Evolutionary conservation across 64 coral and sea anemone genomes (phyloP), one percentile per base, ranked within the genome.

Genomic region (Montipora capricornis): DNA sequence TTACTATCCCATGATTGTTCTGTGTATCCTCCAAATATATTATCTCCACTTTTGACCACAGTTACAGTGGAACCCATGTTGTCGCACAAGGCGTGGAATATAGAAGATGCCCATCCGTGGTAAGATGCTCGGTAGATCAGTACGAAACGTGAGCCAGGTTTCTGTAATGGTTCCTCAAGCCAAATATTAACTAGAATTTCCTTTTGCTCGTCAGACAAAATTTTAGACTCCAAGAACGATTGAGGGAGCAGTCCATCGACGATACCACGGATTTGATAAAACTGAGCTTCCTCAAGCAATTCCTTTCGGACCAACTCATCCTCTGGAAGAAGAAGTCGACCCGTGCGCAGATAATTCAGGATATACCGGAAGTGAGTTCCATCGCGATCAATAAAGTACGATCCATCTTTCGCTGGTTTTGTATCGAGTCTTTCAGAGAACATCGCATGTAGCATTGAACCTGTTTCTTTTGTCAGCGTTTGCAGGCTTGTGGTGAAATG

Each of bases 1-100:
- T 71, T 0, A 71, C 68, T 0, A 71, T 57, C 53, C 88, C 74
- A 90, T 29, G 74, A 79, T 20, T 90, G 55, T 29, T 90, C 75
- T 9, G 88, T 90, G 12, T 51, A 88, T 20, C 94, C 94, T 4
- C 94, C 94, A 82, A 92, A 92, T 4, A 95, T n/a, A 8, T 82
- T 77, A 82, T 91, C 89, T 49, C 78, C 84, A 89, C 79, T 92
- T 26, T 89, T 61, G 24, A 88, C 90, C 19, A 95, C 6, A 9
- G 90, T 76, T 1, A 95, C 26, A 47, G 94, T 92, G 1, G 90
- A 77, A 0, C 94, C 94, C 78, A 89, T 88, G 26, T 82, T 62
- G 5, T 86, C 84, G 24, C 94, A 95, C 13, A 12, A 20, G 10
- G 17, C 37, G 44, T 91, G 82, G 80, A 95, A 95, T 57, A 6